A percentile compares a stretch with the other conserved stretches of the same genome.
Evolutionary conservation across 2,888 invertebrate genomes (phyloP).

Genomic region (Homarus gammarus): DNA sequence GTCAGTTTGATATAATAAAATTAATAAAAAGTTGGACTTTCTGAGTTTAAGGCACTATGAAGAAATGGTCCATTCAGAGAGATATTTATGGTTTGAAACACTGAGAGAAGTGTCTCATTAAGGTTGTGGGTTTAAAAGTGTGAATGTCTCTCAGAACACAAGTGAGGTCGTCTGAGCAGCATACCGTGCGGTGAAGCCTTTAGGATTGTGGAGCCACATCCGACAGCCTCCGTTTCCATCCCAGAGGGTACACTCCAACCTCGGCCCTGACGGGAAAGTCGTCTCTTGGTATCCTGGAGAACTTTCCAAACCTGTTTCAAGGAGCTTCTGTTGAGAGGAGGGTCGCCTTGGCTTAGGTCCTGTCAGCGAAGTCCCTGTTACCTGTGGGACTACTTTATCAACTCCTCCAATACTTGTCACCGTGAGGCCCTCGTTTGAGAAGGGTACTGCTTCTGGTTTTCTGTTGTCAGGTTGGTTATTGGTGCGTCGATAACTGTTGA

Average conservation of each 20-base stretch:
- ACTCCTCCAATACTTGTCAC: too few relatives aligned
- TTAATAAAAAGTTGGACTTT: too few relatives aligned
- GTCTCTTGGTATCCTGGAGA: not conserved
- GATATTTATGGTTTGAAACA: too few relatives aligned
- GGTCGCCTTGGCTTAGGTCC: not conserved
- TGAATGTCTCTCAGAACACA: not conserved
- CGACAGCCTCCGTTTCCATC: conserved; percentile 33
- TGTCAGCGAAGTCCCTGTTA: too few relatives aligned
- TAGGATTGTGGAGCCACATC: conserved; percentile 33
- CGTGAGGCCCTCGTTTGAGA: not conserved
- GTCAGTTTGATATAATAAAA: too few relatives aligned
- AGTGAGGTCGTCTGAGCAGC: not conserved
- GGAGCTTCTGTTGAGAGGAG: not conserved
- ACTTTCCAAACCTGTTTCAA: not conserved
- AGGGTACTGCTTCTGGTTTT: not conserved
- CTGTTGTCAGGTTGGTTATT: not conserved
- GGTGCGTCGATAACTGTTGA: too few relatives aligned
- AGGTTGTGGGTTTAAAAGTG: too few relatives aligned
- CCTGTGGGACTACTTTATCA: too few relatives aligned
- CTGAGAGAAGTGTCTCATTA: too few relatives aligned
- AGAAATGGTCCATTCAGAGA: too few relatives aligned
- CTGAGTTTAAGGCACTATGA: too few relatives aligned
- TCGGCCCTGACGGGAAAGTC: too few relatives aligned
- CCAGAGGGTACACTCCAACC: conserved; percentile 1
- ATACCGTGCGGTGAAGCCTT: not conserved